Evolutionary conservation across 2,888 invertebrate genomes (phyloP).

Genomic region (Alentia gelatinosa): DNA sequence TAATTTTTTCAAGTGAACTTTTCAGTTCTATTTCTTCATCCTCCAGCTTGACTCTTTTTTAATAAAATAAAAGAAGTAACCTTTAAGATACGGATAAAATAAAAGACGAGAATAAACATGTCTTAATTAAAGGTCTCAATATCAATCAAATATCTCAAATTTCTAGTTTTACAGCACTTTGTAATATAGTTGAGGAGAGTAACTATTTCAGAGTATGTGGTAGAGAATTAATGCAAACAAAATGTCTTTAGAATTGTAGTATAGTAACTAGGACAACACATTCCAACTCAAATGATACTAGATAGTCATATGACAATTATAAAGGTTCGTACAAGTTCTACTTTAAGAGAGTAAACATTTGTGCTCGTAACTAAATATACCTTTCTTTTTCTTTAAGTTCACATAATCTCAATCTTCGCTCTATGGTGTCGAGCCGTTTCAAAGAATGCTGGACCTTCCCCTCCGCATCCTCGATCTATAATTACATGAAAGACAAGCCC

Average conservation of each 20-base stretch:
- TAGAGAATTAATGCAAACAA: background rate
- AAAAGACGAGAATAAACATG: background rate
- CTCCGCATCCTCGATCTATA: background rate
- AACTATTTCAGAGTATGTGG: too few species aligned
- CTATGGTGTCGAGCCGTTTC: conserved; percentile 15
- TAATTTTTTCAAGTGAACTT: background rate
- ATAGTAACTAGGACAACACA: background rate
- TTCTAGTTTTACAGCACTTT: too few species aligned
- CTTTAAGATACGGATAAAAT: too few species aligned
- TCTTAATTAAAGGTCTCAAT: background rate
- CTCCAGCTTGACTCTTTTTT: background rate
- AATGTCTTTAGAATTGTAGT: background rate
- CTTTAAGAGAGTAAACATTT: background rate
- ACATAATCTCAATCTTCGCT: background rate
- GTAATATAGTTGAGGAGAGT: too few species aligned
- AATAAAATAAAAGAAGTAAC: too few species aligned
- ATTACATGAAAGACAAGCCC: background rate
- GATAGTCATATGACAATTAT: background rate
- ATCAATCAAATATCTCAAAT: background rate
- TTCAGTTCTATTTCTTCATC: background rate
- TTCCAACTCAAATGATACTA: background rate
- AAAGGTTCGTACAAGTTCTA: background rate
- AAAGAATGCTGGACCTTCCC: background rate
- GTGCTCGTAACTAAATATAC: background rate
- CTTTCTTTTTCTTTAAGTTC: background rate